Evolutionary conservation across 2,797 vertebrate species (phyloP), one percentile per base, ranked within the genome.

Genomic region (Pangasius macronema): DNA sequence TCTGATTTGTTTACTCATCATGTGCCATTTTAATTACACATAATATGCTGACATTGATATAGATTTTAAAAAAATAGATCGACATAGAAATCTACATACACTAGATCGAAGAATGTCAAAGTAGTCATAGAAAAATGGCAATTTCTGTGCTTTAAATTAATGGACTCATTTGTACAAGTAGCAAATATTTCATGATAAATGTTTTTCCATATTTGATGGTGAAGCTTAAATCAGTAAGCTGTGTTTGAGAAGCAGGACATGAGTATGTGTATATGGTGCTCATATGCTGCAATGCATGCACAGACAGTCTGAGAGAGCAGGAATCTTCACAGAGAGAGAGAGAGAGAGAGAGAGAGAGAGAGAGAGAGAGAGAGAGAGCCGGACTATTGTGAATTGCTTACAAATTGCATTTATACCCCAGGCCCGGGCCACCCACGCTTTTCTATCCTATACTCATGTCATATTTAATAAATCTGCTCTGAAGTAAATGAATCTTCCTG

Each of bases 381-480:
- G 94, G 94, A 95, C 96, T 95, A 95, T 92, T 90, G 91, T 94
- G 94, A 94, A 94, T 94, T 94, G 92, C 93, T 94, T 90, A 91
- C 88, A 95, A 96, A 95, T 94, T 94, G 93, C 93, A 94, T 93
- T 94, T 94, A 94, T 93, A 93, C 92, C 91, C 89, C 18, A 84
- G 89, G 90, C 87, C 8, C 89, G 94, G 93, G 82, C 84, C 87
- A 91, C 88, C 57, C 89, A 87, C 80, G 80, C 2, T 30, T 63
- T 73, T 75, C 30, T 53, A 24, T 3, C 2, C 22, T 59, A 61
- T 8, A 63, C 18, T 16, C 16, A 65, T 65, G 59, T 65, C 1
- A 65, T 63, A 65, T 49, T 82, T 63, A 63, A 46, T 82, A 46
- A 20, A 82, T 82, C 27, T 67, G 61, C 27, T 30, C 42, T 33